phyloP scores from a whole-genome alignment of 2,888 invertebrate genomes.

The Unio delphinus region DNA sequence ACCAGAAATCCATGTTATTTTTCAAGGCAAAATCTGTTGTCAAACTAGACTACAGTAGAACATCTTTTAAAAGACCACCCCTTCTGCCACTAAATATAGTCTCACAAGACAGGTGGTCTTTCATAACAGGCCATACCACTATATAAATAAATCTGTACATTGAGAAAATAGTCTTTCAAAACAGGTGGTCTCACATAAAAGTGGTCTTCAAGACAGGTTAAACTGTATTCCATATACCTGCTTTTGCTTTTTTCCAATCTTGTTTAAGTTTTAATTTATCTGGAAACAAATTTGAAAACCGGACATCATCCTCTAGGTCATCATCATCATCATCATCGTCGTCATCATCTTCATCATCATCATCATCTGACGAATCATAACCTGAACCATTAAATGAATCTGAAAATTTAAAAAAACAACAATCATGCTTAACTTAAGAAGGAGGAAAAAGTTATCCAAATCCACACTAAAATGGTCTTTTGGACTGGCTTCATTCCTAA shows the following conservation, averaged over 20 bases:
- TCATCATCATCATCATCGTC: slow-evolving; percentile 52
- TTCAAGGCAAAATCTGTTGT: background rate
- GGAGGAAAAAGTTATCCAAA: too few species aligned
- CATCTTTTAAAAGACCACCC: too few species aligned
- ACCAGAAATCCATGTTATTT: too few species aligned
- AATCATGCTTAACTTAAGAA: background rate
- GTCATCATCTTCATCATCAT: slow-evolving; percentile 46
- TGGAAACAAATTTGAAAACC: slow-evolving; percentile 44
- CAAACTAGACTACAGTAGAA: background rate
- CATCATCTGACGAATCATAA: slow-evolving; percentile 54
- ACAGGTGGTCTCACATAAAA: too few species aligned
- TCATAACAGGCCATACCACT: too few species aligned
- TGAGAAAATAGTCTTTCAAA: too few species aligned
- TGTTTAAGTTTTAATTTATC: slow-evolving; percentile 51
- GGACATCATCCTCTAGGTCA: slow-evolving; percentile 36
- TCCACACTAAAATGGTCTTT: too few species aligned
- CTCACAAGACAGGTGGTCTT: too few species aligned
- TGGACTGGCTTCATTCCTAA: too few species aligned
- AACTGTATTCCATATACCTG: background rate
- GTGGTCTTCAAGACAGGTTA: too few species aligned
- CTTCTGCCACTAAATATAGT: too few species aligned
- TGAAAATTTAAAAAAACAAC: slow-evolving; percentile 16
- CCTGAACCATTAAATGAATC: slow-evolving; percentile 58
- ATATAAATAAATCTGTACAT: too few species aligned
- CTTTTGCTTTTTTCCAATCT: slow-evolving; percentile 44